phyloP scores from a whole-genome alignment of 1,140 invertebrate genomes.

The Ericerus pela region DNA sequence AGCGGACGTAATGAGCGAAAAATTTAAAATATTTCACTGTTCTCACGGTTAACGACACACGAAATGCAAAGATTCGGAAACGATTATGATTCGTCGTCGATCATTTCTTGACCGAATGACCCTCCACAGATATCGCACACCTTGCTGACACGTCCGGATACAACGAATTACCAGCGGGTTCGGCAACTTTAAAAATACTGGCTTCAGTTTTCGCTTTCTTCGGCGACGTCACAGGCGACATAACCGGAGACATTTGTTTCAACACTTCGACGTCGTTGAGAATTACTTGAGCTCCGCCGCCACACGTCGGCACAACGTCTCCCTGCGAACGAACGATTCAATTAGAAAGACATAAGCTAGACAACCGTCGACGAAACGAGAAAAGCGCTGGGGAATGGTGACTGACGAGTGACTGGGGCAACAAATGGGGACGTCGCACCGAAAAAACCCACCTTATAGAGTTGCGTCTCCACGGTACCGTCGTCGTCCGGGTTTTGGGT shows the following conservation, averaged over 20 bases:
- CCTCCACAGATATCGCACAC: neutral
- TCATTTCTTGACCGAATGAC: no score
- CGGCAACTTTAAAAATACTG: no score
- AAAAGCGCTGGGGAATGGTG: no score
- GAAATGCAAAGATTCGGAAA: no score
- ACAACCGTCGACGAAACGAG: no score
- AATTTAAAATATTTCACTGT: no score
- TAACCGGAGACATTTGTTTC: constrained; percentile 67
- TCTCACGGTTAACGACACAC: no score
- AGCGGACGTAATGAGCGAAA: no score
- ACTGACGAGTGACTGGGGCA: no score
- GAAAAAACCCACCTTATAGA: constrained; percentile 56
- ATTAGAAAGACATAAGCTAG: no score
- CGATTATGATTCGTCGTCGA: no score
- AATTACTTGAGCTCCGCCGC: constrained; percentile 85
- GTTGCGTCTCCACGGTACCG: constrained; percentile 80
- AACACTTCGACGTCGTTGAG: constrained; percentile 89
- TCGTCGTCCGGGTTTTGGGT: constrained; percentile 79
- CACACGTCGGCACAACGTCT: constrained; percentile 78
- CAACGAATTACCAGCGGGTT: no score
- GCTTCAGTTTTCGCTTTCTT: neutral
- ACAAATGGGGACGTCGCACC: neutral
- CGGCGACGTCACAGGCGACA: neutral
- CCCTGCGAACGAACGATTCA: constrained; percentile 39
- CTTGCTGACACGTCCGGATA: neutral